Percentiles rank a stretch among this genome's conserved stretches.
Evolutionary conservation across 2,113 vertebrate species (phyloP).

Genomic region (Amphiprion percula): DNA sequence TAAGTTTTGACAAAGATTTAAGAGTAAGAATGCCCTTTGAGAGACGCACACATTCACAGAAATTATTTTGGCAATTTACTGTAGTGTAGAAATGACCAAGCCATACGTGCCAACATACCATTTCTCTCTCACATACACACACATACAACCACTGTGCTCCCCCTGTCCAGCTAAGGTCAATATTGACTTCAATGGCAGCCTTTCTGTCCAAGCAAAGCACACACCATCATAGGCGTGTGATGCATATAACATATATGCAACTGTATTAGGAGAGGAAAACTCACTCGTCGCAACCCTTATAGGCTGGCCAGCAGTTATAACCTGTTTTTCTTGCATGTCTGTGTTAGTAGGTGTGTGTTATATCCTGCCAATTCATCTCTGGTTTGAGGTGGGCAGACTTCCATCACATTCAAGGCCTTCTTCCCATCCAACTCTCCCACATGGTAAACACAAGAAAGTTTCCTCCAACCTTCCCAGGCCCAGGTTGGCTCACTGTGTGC

Average conservation of each 20-base stretch:
- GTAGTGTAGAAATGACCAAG: conserved; percentile 20
- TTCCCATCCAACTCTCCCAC: conserved; percentile 42
- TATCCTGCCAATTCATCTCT: conserved; percentile 38
- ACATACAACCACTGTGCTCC: conserved; percentile 2
- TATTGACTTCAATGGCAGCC: conserved; percentile 73
- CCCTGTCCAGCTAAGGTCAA: conserved; percentile 65
- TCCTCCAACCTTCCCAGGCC: conserved; percentile 34
- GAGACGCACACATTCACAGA: conserved; percentile 8
- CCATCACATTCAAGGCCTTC: conserved; percentile 55
- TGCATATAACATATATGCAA: conserved; percentile 36
- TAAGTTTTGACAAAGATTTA: conserved; percentile 17
- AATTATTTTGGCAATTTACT: conserved; percentile 34
- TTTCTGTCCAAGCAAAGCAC: conserved; percentile 54
- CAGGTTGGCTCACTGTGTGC: conserved; percentile 1
- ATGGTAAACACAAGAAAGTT: conserved; percentile 59
- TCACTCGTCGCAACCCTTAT: conserved; percentile 44
- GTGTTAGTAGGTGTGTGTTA: conserved; percentile 38
- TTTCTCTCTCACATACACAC: conserved; percentile 35
- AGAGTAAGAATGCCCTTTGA: conserved; percentile 28
- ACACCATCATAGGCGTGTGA: conserved; percentile 40
- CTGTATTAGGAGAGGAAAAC: conserved; percentile 26
- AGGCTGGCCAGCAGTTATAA: conserved; percentile 20
- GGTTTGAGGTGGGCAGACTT: conserved; percentile 47
- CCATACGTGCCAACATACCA: conserved; percentile 45
- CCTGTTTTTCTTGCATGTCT: conserved; percentile 43